phyloP scores from a whole-genome alignment of 1,140 invertebrate species.

The Littorina saxatilis region DNA sequence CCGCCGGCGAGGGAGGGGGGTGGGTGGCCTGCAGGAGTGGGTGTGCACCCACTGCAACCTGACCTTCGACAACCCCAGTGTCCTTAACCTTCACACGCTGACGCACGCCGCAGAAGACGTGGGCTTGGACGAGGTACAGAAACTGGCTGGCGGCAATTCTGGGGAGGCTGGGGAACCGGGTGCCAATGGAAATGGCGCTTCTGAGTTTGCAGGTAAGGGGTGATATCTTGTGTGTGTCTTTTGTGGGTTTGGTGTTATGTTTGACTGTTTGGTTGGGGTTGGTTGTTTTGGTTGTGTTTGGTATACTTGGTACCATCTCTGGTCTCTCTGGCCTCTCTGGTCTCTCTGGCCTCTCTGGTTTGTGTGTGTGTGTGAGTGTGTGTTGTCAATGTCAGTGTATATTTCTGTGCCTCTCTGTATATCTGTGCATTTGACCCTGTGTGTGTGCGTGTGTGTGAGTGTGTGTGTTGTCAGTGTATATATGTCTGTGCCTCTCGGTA shows the following conservation, averaged over 20 bases:
- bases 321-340: too few relatives aligned
- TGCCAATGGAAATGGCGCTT: background rate
- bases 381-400: too few relatives aligned
- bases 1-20: constrained; percentile 65
- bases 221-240: too few relatives aligned
- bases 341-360: too few relatives aligned
- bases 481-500: background rate
- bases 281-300: too few relatives aligned
- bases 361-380: too few relatives aligned
- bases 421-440: too few relatives aligned
- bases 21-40: constrained; percentile 76
- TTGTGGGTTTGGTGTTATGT: too few relatives aligned
- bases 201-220: constrained; percentile 25
- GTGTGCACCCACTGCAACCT: constrained; percentile 79
- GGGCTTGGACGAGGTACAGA: constrained; percentile 61
- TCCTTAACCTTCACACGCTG: constrained; percentile 79
- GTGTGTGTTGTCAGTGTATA: background rate
- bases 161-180: background rate
- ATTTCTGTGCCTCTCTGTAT: too few relatives aligned
- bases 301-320: too few relatives aligned
- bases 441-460: background rate
- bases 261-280: too few relatives aligned
- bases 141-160: constrained; percentile 43
- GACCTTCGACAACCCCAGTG: constrained; percentile 78
- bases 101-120: constrained; percentile 77